A percentile compares a stretch with the other conserved stretches of the same genome.
Conservation (phyloP, 2,888 invertebrate species). For the Sthenelais limicola region DNA sequence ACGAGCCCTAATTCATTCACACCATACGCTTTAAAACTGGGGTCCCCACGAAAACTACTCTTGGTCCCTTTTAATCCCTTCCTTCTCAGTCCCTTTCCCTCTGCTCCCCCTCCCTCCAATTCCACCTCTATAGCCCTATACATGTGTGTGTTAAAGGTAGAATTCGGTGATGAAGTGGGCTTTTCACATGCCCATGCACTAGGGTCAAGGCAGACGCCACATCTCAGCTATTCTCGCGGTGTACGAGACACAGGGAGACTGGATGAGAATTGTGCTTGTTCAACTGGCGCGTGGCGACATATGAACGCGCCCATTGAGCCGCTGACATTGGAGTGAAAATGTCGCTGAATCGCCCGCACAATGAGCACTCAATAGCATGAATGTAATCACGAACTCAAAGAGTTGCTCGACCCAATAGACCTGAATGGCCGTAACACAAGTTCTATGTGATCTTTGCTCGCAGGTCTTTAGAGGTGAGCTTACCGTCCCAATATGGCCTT, state of each 20-base stretch:
- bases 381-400: constrained; percentile 21
- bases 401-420: background rate
- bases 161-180: too few relatives aligned
- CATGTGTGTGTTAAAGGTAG: too few relatives aligned
- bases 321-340: constrained; percentile 35
- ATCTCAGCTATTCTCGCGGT: constrained; percentile 33
- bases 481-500: too few relatives aligned
- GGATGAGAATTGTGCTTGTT: background rate
- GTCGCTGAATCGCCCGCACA: constrained; percentile 21
- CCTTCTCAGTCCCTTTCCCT: too few relatives aligned
- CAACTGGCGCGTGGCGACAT: background rate
- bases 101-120: too few relatives aligned
- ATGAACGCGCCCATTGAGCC: constrained; percentile 19
- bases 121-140: too few relatives aligned
- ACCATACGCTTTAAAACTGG: too few relatives aligned
- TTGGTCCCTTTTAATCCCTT: too few relatives aligned
- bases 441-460: background rate
- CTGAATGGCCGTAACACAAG: constrained; percentile 23
- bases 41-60: too few relatives aligned
- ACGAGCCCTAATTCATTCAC: too few relatives aligned
- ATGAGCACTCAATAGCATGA: constrained; percentile 33
- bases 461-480: too few relatives aligned
- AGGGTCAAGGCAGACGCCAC: constrained; percentile 13
- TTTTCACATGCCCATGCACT: constrained; percentile 29
- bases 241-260: constrained; percentile 7